Evolutionary conservation across 2,888 invertebrate species (phyloP).

Genomic region (Brassicogethes aeneus): DNA sequence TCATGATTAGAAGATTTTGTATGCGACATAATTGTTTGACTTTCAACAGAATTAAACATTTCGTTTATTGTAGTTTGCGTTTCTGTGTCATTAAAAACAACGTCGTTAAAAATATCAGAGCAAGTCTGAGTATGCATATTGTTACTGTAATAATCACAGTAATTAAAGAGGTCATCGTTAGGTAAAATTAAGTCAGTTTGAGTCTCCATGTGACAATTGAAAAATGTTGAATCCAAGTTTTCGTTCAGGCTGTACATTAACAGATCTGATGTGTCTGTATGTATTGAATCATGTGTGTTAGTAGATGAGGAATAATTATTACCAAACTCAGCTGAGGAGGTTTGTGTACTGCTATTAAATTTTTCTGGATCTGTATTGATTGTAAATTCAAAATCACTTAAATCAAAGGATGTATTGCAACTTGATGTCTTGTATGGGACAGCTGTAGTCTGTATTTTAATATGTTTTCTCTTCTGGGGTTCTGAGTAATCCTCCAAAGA

Average conservation of each 20-base stretch:
- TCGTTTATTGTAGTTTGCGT: conserved; percentile 54
- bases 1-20: conserved; percentile 14
- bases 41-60: conserved; percentile 49
- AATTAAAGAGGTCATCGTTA: conserved; percentile 30
- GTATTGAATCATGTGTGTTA: conserved; percentile 26
- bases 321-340: conserved; percentile 13
- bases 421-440: conserved; percentile 28
- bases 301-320: conserved; percentile 21
- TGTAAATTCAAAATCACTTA: conserved; percentile 25
- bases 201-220: conserved; percentile 50
- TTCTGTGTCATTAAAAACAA: conserved; percentile 52
- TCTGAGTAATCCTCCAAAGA: conserved; percentile 9
- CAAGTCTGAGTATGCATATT: conserved; percentile 43
- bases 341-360: conserved; percentile 34
- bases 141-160: conserved; percentile 32
- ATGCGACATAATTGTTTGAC: conserved; percentile 44
- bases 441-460: conserved; percentile 25
- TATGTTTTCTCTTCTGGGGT: conserved; percentile 16
- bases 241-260: conserved; percentile 14
- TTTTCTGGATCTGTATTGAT: conserved; percentile 18
- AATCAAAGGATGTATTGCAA: conserved; percentile 33
- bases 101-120: conserved; percentile 42
- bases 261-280: conserved; percentile 31
- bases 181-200: conserved; percentile 47
- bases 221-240: conserved; percentile 31